phyloP scores from a whole-genome alignment of 1,140 invertebrate species.

The Pollicipes pollicipes region DNA sequence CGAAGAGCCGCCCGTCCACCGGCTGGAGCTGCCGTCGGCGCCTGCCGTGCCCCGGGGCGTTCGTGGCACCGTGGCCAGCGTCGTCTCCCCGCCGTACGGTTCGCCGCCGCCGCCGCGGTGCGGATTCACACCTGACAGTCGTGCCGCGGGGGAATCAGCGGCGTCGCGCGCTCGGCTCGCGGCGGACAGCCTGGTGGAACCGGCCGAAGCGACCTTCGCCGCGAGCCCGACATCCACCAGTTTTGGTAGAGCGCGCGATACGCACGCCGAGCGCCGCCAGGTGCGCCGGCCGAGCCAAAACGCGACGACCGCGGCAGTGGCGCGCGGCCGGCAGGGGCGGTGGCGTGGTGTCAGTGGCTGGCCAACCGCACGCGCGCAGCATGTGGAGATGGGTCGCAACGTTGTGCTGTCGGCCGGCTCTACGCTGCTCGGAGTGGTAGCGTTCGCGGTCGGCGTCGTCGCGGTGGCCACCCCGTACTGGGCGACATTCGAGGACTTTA shows the following conservation, averaged over 20 bases:
- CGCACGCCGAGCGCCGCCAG: neutral
- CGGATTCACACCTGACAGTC: neutral
- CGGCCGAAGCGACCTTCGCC: too few relatives aligned
- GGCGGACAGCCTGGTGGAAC: neutral
- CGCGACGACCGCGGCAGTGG: too few relatives aligned
- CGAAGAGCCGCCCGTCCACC: too few relatives aligned
- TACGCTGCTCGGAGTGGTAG: neutral
- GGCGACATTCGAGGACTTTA: neutral
- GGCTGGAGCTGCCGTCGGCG: too few relatives aligned
- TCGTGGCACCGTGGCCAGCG: too few relatives aligned
- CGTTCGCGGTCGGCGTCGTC: neutral
- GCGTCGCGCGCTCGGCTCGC: neutral
- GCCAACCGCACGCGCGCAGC: neutral
- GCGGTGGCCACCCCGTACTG: neutral
- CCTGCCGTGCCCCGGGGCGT: too few relatives aligned
- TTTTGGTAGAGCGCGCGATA: neutral
- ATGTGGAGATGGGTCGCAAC: neutral
- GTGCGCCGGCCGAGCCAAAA: neutral
- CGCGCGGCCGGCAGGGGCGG: too few relatives aligned
- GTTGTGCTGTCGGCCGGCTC: neutral
- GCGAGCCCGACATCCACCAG: neutral
- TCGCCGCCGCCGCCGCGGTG: too few relatives aligned
- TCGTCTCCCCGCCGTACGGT: too few relatives aligned
- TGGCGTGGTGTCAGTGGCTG: neutral
- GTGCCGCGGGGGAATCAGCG: too few relatives aligned